Conservation (phyloP, 2,113 vertebrate genomes). For the Dromiciops gliroides region DNA sequence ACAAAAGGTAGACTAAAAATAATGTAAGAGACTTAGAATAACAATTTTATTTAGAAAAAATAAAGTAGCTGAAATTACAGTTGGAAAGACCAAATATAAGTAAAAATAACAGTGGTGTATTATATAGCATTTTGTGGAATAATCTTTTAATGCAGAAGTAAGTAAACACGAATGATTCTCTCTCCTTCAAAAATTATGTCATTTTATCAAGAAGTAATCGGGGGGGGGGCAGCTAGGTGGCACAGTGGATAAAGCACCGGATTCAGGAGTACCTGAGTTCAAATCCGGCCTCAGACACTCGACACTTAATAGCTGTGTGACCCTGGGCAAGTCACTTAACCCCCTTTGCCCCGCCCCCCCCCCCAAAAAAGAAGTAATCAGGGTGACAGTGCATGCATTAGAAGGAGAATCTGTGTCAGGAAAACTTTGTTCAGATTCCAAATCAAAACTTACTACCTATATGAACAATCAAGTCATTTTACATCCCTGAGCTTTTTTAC, state of each 20-base stretch:
- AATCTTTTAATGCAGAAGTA: not conserved
- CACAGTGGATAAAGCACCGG: too few relatives aligned
- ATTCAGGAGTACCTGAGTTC: too few relatives aligned
- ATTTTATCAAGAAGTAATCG: not conserved
- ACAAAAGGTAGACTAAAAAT: not conserved
- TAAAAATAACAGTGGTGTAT: not conserved
- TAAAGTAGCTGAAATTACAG: not conserved
- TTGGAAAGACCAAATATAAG: not conserved
- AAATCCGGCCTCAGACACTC: too few relatives aligned
- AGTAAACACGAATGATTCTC: not conserved
- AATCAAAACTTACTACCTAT: too few relatives aligned
- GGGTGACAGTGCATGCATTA: not conserved
- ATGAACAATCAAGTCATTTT: too few relatives aligned
- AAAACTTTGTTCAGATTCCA: too few relatives aligned
- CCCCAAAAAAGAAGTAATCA: not conserved
- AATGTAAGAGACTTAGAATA: not conserved
- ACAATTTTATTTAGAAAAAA: not conserved
- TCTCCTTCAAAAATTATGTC: not conserved
- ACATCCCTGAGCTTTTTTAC: too few relatives aligned
- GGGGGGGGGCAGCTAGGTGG: too few relatives aligned
- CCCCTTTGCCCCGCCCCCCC: too few relatives aligned
- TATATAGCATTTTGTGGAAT: not conserved
- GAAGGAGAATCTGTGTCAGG: not conserved
- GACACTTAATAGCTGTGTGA: too few relatives aligned
- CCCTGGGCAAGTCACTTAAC: too few relatives aligned